Evolutionary conservation across 1,140 invertebrate species (phyloP), one percentile per base, ranked within the genome.

Genomic region (Sitobion miscanthi): DNA sequence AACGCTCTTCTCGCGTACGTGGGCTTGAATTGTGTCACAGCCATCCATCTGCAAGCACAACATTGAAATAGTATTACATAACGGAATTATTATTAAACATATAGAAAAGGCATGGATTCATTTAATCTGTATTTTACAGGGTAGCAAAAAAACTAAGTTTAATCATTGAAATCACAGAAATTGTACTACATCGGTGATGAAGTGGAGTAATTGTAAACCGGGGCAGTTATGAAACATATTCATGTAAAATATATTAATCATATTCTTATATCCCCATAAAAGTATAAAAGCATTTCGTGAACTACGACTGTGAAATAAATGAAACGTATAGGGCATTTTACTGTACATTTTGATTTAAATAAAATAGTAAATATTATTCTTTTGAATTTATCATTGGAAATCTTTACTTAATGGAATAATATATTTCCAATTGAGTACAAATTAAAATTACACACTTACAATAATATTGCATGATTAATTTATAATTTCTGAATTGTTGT

Each of bases 1-100:
- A 97, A 97, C 17, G 96, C 96, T 92, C 96, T 95, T n/a, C 97
- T 94, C 8, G 97, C 97, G 94, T 96, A 96, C 4, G 96, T 96
- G 0, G 96, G 95, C 94, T 97, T 95, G 94, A 97, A 96, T 94
- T 97, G 96, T 0, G 96, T 96, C 0, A 95, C 95, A 9, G 95
- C 96, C 52, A 96, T 93, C 95, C 96, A 96, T 93, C 96, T 96
- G 92, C 49, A 94, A 94, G 82, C 57, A 4, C 57, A n/a, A 82
- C 21, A 83, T 35, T 38, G 17, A 17, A 77, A 77, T 23, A 45
- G 30, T 23, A 83, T 83, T 85, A 85, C 7, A 42, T 42, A 21
- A 85, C 9, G 25, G 21, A 11, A 45, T 30, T 54, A 23, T 54
- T 54, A 42, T 2, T 83, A 20, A 42, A 42, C 38, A 83, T 20